Evolutionary conservation across 2,113 vertebrate genomes (phyloP), one percentile per base, ranked within the genome.

Genomic region (Columba janthina): DNA sequence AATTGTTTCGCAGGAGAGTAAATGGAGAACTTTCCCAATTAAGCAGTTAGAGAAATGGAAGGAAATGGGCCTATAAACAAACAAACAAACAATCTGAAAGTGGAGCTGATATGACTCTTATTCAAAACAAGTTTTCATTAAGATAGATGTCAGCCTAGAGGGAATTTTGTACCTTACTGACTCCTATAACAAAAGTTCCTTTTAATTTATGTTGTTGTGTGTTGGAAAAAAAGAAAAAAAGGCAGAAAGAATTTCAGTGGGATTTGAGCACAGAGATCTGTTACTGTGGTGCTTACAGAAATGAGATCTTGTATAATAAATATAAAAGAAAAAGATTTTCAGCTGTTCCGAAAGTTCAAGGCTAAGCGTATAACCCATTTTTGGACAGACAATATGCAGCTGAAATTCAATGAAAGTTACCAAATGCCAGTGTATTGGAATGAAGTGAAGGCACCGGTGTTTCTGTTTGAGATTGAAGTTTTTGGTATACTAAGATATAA

Each of bases 321-420:
- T 11, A 11, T 4, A 34, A 79, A 79, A 64, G 2, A 46, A 65
- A 34, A 84, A 51, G 1, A 3, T 64, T 79, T 94, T 66, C 32
- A 80, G 26, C 4, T 1, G 0, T 83, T 50, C 24, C 70, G 26
- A 70, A 58, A 62, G 29, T n/a, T 79, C 48, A 85, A 50, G 32
- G 26, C 21, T 74, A 40, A 58, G 48, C 3, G 25, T 7, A 19
- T 19, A 44, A 24, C 29, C 14, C 13, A 6, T 78, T 18, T 75
- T 78, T 85, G 32, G 14, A 31, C n/a, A 44, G 34, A 44, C 22
- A 70, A 7, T 62, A 12, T 0, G 0, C 15, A 29, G 20, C 57
- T 76, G 64, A 78, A 77, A 64, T 18, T 0, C 42, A 53, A 18
- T n/a, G 19, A 3, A 62, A 80, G 15, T 77, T 83, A 44, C 16